Evolutionary conservation across 2,888 invertebrate species (phyloP).

Genomic region (Chymomyza amoena): DNA sequence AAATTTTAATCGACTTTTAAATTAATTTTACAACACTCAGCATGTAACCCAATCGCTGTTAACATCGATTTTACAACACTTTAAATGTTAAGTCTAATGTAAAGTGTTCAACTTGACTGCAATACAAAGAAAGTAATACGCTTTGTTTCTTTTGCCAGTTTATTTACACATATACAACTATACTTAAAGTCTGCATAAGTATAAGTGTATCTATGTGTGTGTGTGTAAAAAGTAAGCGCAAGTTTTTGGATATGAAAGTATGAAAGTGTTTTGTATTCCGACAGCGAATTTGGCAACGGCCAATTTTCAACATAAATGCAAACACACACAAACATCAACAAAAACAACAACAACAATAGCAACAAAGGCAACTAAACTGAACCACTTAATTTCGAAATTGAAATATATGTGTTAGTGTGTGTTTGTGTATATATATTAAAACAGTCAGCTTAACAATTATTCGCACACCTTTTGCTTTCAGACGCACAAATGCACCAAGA

Average conservation of each 20-base stretch:
- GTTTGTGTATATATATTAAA: constrained; percentile 9
- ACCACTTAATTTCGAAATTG: constrained; percentile 70
- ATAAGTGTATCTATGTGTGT: not conserved
- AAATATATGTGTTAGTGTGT: constrained; percentile 42
- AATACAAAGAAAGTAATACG: no score
- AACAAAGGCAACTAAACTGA: constrained; percentile 57
- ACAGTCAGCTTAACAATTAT: no score
- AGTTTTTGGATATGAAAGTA: constrained; percentile 30
- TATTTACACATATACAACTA: not conserved
- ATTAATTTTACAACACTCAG: no score
- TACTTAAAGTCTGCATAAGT: not conserved
- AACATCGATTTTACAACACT: no score
- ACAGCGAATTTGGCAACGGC: constrained; percentile 8
- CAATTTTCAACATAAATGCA: constrained; percentile 46
- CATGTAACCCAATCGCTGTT: no score
- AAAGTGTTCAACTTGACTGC: no score
- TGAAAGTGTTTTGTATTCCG: not conserved
- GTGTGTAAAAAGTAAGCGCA: constrained; percentile 33
- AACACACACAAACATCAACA: constrained; percentile 31
- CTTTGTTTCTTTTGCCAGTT: no score
- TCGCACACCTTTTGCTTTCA: no score
- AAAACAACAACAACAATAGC: constrained; percentile 29
- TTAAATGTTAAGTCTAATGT: no score
- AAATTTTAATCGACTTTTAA: no score
- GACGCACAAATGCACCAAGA: no score